Evolutionary conservation across 1,140 invertebrate species (phyloP), one percentile per base, ranked within the genome.

Genomic region (Drosophila kohkoa): DNA sequence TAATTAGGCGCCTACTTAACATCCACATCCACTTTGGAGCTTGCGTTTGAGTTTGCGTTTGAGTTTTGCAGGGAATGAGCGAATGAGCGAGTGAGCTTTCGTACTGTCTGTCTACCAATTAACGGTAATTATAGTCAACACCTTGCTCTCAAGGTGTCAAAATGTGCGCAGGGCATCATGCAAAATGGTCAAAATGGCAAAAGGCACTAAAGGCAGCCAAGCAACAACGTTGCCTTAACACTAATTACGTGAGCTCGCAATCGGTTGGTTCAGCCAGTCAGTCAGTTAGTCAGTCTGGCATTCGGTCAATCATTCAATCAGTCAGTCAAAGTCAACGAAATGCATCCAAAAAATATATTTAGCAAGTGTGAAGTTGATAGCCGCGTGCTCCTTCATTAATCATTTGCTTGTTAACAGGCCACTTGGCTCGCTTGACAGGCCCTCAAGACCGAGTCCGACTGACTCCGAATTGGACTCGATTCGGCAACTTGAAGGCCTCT

Each of bases 71-170:
- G n/a, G 15, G 25, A 51, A 25, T 25, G 20, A 25, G 20, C 20
- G 20, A 25, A 0, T 25, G 13, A 32, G 46, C 28, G 11, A 20
- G 43, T 10, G 54, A 25, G 65, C 30, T 49, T 87, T 77, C 62
- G 55, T 43, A n/a, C 54, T 49, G 59, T 59, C 59, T 30, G 41
- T 46, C 67, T 16, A 38, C 54, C 85, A 85, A 89, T 89, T 89
- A 89, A 75, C 57, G 69, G 66, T 90, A 88, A 89, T 89, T 89
- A 89, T 89, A 86, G 85, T 89, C 85, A 89, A 89, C 85, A 89
- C 85, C 85, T 89, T 89, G 85, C 85, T 77, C 54, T 79, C 81
- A 69, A 66, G 75, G 78, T 85, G 85, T 89, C 85, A 89, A 89
- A 85, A 81, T 88, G 81, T 85, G 75, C 75, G 51, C 85, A 78